Conservation (phyloP, 2,797 vertebrate genomes). For the Anableps anableps region DNA sequence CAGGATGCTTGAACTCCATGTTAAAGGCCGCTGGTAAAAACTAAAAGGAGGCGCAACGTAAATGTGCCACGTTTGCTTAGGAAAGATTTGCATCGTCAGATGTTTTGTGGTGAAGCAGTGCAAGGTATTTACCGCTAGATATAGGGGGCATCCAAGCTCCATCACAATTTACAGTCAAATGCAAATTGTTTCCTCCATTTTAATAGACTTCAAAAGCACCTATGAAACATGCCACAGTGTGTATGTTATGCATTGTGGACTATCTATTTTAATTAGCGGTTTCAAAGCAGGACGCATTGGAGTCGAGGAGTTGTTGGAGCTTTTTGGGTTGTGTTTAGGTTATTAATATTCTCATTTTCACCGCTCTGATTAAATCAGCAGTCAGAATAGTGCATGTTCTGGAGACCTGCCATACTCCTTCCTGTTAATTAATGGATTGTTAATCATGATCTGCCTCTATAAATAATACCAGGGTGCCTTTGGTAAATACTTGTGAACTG, state of each 20-base stretch:
- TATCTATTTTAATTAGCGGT: slow-evolving; percentile 46
- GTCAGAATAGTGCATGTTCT: slow-evolving; percentile 67
- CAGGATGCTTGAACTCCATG: slow-evolving; percentile 21
- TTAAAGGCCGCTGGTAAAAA: slow-evolving; percentile 62
- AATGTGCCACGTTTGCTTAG: slow-evolving; percentile 68
- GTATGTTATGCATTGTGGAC: slow-evolving; percentile 28
- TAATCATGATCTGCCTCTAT: slow-evolving; percentile 81
- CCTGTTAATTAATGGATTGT: slow-evolving; percentile 78
- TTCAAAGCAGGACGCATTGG: slow-evolving; percentile 42
- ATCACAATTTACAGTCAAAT: slow-evolving; percentile 39
- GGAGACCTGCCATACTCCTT: slow-evolving; percentile 71
- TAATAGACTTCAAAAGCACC: slow-evolving; percentile 29
- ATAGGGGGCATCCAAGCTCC: slow-evolving; percentile 41
- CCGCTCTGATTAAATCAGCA: slow-evolving; percentile 74
- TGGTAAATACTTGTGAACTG: slow-evolving; percentile 11
- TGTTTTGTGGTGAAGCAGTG: slow-evolving; percentile 52
- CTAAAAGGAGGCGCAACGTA: slow-evolving; percentile 72
- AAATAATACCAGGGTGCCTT: slow-evolving; percentile 66
- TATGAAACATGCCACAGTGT: slow-evolving; percentile 49
- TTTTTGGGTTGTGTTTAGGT: slow-evolving; percentile 73
- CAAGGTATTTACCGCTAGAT: slow-evolving; percentile 62
- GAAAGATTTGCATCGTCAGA: slow-evolving; percentile 78
- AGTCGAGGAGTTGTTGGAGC: slow-evolving; percentile 60
- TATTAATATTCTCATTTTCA: slow-evolving; percentile 76
- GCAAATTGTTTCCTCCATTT: slow-evolving; percentile 49